Evolutionary conservation across 2,888 invertebrate species (phyloP).

Genomic region (Tyria jacobaeae): DNA sequence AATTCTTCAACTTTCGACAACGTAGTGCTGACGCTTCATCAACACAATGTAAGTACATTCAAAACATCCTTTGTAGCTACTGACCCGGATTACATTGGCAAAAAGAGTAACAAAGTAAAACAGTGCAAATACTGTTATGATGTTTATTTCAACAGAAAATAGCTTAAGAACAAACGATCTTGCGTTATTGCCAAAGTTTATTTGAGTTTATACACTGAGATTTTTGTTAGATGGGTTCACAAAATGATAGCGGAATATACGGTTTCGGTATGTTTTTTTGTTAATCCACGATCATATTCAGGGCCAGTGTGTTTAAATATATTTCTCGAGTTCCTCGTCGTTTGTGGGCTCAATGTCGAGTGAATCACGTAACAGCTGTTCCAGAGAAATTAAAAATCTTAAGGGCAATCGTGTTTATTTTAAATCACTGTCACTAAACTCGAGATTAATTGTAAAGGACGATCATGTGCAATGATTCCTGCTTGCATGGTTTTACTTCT

Average conservation of each 20-base stretch:
- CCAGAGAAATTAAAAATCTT: slow-evolving; percentile 78
- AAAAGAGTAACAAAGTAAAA: slow-evolving; percentile 68
- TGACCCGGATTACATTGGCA: slow-evolving; percentile 63
- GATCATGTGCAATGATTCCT: slow-evolving; percentile 39
- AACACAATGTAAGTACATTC: slow-evolving; percentile 81
- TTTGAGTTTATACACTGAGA: slow-evolving; percentile 65
- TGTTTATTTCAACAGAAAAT: slow-evolving; percentile 76
- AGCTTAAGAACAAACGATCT: slow-evolving; percentile 68
- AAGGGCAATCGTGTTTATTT: slow-evolving; percentile 78
- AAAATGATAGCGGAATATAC: slow-evolving; percentile 42
- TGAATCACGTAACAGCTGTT: slow-evolving; percentile 82
- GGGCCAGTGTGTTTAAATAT: slow-evolving; percentile 70
- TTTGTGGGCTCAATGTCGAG: slow-evolving; percentile 76
- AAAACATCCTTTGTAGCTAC: slow-evolving; percentile 53
- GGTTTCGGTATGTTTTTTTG: slow-evolving; percentile 56
- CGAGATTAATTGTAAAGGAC: slow-evolving; percentile 54
- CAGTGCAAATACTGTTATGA: slow-evolving; percentile 68
- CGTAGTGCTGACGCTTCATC: slow-evolving; percentile 81
- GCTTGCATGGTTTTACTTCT: not conserved
- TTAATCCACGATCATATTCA: slow-evolving; percentile 73
- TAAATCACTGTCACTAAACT: slow-evolving; percentile 66
- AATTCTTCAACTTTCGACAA: slow-evolving; percentile 85
- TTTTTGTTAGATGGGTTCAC: slow-evolving; percentile 57
- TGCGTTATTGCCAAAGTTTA: slow-evolving; percentile 73
- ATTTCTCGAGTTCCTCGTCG: slow-evolving; percentile 68